Percentiles rank a stretch among this genome's conserved stretches.
Evolutionary conservation across 2,888 invertebrate species (phyloP).

Genomic region (Arctia plantaginis): DNA sequence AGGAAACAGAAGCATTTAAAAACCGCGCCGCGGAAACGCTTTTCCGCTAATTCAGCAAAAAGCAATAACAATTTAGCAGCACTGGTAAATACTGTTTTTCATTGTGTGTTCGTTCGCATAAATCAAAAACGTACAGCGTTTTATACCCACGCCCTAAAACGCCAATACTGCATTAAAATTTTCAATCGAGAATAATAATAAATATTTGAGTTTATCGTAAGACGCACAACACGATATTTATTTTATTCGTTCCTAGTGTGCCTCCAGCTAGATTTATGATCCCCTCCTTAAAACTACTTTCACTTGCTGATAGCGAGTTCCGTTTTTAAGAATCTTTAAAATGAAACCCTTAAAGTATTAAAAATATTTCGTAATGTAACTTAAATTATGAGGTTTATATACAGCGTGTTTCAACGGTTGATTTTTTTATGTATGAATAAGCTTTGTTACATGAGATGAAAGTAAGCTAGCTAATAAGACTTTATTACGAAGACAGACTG

Average conservation of each 20-base stretch:
- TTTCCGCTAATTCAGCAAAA: constrained; percentile 58
- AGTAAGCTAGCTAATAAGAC: no score
- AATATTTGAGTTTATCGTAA: not conserved
- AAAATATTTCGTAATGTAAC: no score
- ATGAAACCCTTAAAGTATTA: no score
- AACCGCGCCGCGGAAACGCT: constrained; percentile 43
- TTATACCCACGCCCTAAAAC: constrained; percentile 14
- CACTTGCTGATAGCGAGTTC: not conserved
- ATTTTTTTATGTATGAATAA: no score
- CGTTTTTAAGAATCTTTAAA: not conserved
- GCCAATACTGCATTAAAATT: constrained; percentile 1
- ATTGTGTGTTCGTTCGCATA: constrained; percentile 18
- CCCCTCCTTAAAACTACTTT: not conserved
- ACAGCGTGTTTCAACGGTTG: no score
- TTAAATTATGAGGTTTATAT: no score
- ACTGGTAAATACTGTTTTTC: constrained; percentile 39
- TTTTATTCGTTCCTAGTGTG: not conserved
- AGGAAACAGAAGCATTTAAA: constrained; percentile 36
- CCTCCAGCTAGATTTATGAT: not conserved
- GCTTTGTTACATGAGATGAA: no score
- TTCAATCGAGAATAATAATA: constrained; percentile 2
- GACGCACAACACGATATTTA: not conserved
- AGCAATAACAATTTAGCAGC: constrained; percentile 56
- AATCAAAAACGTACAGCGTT: constrained; percentile 21
- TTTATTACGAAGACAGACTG: no score